A percentile compares a stretch with the other conserved stretches of the same genome.
These are phyloP conservation scores for Anabacerthia variegaticeps DNA, from an alignment of 2,797 vertebrate species.

Conservation along the genomic window DNA sequence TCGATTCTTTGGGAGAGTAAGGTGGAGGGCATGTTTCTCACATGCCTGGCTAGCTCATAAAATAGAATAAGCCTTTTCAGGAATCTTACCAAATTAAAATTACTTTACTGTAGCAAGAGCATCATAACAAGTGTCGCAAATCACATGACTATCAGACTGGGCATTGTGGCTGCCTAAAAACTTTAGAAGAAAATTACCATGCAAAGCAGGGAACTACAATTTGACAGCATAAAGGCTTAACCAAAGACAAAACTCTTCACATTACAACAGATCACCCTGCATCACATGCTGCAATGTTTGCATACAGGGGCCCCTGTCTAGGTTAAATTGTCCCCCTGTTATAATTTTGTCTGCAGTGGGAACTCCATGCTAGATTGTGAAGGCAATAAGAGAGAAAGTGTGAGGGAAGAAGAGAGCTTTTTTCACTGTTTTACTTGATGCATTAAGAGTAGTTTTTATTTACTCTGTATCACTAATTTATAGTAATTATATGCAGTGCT, in stretches of 20 bases:
- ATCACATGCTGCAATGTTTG: rapidly evolving
- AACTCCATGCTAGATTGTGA: background rate
- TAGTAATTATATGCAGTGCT: background rate
- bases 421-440: background rate
- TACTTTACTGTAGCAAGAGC: background rate
- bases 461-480: background rate
- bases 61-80: background rate
- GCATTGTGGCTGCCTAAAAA: background rate
- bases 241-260: background rate
- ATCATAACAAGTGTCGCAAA: background rate
- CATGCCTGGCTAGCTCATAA: background rate
- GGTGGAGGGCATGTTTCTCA: background rate
- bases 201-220: background rate
- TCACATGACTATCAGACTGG: background rate
- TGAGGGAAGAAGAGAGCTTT: background rate
- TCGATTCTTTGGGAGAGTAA: background rate
- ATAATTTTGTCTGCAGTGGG: background rate
- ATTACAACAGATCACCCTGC: rapidly evolving
- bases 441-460: background rate
- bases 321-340: background rate
- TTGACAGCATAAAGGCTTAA: background rate
- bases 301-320: background rate
- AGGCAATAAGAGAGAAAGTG: background rate
- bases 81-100: background rate
- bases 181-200: background rate